Evolutionary conservation across 2,113 vertebrate genomes (phyloP), one percentile per base, ranked within the genome.

Genomic region (Paedocypris sp.): DNA sequence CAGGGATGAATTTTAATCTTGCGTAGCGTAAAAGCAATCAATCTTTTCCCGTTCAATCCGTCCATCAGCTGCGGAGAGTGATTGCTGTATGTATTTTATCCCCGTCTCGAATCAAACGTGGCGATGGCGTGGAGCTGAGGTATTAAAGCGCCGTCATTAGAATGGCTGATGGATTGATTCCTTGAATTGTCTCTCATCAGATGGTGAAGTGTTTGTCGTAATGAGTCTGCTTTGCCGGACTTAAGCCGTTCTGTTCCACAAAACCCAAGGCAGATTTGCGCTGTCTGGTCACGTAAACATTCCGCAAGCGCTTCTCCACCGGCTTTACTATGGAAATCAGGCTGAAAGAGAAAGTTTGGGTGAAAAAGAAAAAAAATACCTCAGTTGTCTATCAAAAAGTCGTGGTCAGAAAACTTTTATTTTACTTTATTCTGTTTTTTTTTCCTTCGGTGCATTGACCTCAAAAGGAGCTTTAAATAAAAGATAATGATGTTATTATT

Each of bases 231-330:
- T 70, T 64, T 63, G 31, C 59, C 43, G 66, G 45, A 73, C 56
- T 64, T 70, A 32, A 70, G 58, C 10, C 35, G 59, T 52, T 25
- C 3, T 23, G 67, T 73, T 67, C 57, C 60, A 73, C 67, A 76
- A 58, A 39, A 28, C 51, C 36, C 33, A 33, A 57, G 45, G 66
- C 31, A 13, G 35, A 45, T 71, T 48, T 59, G 36, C 50, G 57
- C 33, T 32, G 22, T 32, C 25, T 19, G 12, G 50, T 52, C 53
- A 15, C 11, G n/a, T 10, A 58, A 49, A 18, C 16, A 10, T n/a
- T 18, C 43, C 23, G 4, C 6, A 33, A n/a, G 43, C 39, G 49
- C 58, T 36, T 35, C 28, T 28, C 29, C 6, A 56, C 61, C 25
- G 38, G 12, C 3, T 8, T 26, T 22, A 25, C 7, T 35, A 20